A percentile compares a stretch with the other conserved stretches of the same genome.
phyloP scores from a whole-genome alignment of 2,797 vertebrate genomes.

The Sitta carolinensis region DNA sequence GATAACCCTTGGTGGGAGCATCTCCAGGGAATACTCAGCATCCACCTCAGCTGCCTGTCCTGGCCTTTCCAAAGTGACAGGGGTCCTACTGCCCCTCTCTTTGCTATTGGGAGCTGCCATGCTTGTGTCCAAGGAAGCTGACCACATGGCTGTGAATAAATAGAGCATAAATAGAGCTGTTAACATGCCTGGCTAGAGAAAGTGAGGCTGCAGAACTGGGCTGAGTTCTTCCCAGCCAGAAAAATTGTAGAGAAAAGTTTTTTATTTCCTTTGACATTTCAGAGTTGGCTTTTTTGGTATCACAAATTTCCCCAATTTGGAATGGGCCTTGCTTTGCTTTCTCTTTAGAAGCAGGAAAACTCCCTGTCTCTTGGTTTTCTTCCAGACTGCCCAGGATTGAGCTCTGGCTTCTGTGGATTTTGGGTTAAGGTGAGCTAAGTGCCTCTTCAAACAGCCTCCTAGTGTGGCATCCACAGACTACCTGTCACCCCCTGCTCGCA shows the following conservation, averaged over 20 bases:
- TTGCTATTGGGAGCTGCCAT: not conserved
- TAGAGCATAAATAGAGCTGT: slow-evolving; percentile 40
- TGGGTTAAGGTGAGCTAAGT: not conserved
- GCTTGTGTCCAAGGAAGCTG: not conserved
- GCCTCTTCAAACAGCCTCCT: not conserved
- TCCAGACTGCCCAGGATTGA: not conserved
- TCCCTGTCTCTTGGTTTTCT: not conserved
- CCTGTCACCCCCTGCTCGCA: accelerated
- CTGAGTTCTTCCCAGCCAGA: not conserved
- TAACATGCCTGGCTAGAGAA: not conserved
- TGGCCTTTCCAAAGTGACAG: not conserved
- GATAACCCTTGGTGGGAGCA: not conserved
- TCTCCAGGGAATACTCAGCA: not conserved
- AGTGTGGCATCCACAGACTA: accelerated
- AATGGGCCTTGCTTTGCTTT: not conserved
- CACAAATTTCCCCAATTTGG: accelerated
- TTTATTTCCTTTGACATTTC: not conserved
- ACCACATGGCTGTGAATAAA: not conserved
- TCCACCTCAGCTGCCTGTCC: accelerated
- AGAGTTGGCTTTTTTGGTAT: not conserved
- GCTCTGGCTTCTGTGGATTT: not conserved
- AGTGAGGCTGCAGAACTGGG: not conserved
- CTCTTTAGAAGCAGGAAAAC: not conserved
- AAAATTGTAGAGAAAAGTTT: not conserved
- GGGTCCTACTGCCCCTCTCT: not conserved